Conservation (phyloP, 2,888 invertebrate species). For the Deilephila elpenor region DNA sequence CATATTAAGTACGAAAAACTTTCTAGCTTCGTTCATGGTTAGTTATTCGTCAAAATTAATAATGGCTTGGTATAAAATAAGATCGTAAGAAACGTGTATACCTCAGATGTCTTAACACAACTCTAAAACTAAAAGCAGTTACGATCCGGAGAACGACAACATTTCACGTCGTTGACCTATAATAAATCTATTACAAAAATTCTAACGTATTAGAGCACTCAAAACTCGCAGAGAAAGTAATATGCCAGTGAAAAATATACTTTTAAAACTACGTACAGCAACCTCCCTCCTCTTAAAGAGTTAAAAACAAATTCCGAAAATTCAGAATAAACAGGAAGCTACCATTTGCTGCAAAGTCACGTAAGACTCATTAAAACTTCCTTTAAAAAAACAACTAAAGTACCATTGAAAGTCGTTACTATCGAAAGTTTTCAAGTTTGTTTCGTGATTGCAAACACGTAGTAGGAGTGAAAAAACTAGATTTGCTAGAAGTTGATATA, state of each 20-base stretch:
- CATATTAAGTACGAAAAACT: no score
- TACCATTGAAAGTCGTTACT: slow-evolving; percentile 23
- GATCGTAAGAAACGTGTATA: no score
- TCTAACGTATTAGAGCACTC: background rate
- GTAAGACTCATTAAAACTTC: slow-evolving; percentile 25
- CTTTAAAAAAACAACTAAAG: slow-evolving; percentile 21
- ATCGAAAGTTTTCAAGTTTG: slow-evolving; percentile 19
- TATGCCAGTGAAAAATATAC: background rate
- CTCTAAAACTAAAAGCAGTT: no score
- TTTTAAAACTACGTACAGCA: background rate
- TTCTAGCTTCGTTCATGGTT: no score
- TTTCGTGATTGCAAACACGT: slow-evolving; percentile 27
- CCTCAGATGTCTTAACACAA: no score
- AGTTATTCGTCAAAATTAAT: no score
- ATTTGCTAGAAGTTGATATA: background rate
- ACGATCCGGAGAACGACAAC: no score
- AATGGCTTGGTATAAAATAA: no score
- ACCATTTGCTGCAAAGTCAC: slow-evolving; percentile 14
- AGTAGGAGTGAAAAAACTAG: background rate
- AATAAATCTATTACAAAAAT: background rate
- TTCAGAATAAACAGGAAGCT: background rate
- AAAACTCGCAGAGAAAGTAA: no score
- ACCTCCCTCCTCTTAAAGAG: background rate
- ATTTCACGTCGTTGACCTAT: no score
- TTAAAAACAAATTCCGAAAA: slow-evolving; percentile 16